These are phyloP conservation scores for Leucoraja erinaceus DNA, from an alignment of 2,113 vertebrate species.

Conservation along the genomic window DNA sequence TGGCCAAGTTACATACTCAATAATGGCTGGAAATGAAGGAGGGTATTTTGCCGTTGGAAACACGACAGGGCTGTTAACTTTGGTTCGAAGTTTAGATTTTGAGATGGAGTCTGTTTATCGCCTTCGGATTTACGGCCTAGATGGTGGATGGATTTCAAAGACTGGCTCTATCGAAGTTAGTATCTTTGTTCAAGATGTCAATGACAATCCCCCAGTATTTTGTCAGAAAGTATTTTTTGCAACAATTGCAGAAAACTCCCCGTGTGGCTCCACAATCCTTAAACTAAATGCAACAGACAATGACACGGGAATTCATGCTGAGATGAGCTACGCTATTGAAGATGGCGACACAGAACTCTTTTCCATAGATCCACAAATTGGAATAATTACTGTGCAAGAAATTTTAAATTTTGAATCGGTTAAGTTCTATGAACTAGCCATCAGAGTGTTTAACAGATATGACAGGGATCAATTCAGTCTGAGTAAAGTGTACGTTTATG, in stretches of 20 bases:
- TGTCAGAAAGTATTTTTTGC: slow-evolving; percentile 45
- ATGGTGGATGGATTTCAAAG: slow-evolving; percentile 57
- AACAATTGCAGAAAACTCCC: slow-evolving; percentile 56
- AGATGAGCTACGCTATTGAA: slow-evolving; percentile 54
- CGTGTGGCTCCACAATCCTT: slow-evolving; percentile 49
- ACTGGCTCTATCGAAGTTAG: slow-evolving; percentile 50
- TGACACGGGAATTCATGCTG: slow-evolving; percentile 53
- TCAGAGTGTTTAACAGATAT: slow-evolving; percentile 54
- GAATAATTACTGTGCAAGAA: slow-evolving; percentile 50
- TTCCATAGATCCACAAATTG: slow-evolving; percentile 51
- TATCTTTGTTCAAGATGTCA: slow-evolving; percentile 56
- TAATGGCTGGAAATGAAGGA: slow-evolving; percentile 45
- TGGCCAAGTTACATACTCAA: slow-evolving; percentile 51
- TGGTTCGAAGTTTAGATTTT: slow-evolving; percentile 55
- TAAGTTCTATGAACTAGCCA: slow-evolving; percentile 53
- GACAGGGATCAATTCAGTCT: slow-evolving; percentile 49
- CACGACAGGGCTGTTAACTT: slow-evolving; percentile 52
- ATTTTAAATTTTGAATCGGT: slow-evolving; percentile 60
- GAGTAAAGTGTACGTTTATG: slow-evolving; percentile 51
- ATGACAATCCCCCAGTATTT: slow-evolving; percentile 63
- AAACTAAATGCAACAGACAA: slow-evolving; percentile 50
- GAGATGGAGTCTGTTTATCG: slow-evolving; percentile 48
- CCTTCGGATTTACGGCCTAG: slow-evolving; percentile 51
- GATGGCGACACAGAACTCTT: slow-evolving; percentile 55
- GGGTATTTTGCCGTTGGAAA: slow-evolving; percentile 53